Conservation (phyloP, 2,888 invertebrate species). For the Schizotus pectinicornis region DNA sequence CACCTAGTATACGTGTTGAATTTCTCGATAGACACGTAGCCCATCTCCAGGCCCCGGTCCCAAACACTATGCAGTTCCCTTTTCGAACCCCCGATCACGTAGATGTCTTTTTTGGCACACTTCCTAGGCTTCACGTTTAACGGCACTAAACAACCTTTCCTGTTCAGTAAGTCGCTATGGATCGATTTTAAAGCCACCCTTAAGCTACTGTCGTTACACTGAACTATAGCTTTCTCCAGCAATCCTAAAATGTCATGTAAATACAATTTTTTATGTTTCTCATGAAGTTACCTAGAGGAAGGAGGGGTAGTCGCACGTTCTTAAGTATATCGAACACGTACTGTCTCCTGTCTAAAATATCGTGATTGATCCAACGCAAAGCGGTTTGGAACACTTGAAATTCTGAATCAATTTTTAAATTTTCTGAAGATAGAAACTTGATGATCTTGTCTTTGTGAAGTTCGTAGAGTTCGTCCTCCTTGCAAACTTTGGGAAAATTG, state of each 20-base stretch:
- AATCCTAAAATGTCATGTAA: constrained; percentile 58
- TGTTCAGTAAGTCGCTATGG: constrained; percentile 76
- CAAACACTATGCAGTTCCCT: constrained; percentile 77
- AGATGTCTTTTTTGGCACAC: constrained; percentile 85
- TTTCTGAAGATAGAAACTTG: constrained; percentile 82
- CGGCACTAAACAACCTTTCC: constrained; percentile 78
- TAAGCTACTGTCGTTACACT: constrained; percentile 72
- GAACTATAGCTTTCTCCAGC: constrained; percentile 77
- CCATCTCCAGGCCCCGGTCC: constrained; percentile 76
- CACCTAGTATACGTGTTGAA: constrained; percentile 79
- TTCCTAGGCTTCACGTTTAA: constrained; percentile 79
- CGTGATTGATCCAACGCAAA: constrained; percentile 85
- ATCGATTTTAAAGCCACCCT: constrained; percentile 80
- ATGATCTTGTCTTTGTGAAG: constrained; percentile 79
- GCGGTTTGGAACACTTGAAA: constrained; percentile 89
- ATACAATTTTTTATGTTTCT: background rate
- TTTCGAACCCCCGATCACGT: constrained; percentile 88
- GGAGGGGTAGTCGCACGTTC: constrained; percentile 81
- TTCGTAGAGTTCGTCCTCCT: constrained; percentile 86
- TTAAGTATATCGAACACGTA: constrained; percentile 86
- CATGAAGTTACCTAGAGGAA: constrained; percentile 65
- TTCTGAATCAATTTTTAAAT: constrained; percentile 86
- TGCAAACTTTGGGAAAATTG: constrained; percentile 81
- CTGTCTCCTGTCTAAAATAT: constrained; percentile 76
- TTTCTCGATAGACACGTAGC: constrained; percentile 82